Percentiles rank a stretch among this genome's conserved stretches.
These are phyloP conservation scores for Pteruthius melanotis DNA, from an alignment of 2,113 vertebrate species.

Conservation along the genomic window DNA sequence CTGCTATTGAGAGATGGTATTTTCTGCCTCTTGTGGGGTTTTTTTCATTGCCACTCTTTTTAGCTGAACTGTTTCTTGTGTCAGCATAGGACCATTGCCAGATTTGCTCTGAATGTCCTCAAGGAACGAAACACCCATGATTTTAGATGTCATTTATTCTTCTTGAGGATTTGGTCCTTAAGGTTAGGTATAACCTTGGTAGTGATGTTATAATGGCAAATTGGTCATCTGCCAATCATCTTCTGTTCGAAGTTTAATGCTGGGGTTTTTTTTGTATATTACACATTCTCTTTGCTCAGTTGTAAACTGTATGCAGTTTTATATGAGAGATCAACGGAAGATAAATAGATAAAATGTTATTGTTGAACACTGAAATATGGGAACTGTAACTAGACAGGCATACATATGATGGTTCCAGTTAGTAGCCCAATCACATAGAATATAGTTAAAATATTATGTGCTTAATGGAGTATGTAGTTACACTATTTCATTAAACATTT, in stretches of 20 bases:
- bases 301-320: background rate
- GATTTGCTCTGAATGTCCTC: background rate
- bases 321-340: background rate
- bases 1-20: background rate
- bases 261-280: background rate
- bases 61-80: background rate
- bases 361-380: background rate
- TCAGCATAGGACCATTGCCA: background rate
- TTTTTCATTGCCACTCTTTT: background rate
- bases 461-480: background rate
- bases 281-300: background rate
- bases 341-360: background rate
- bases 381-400: background rate
- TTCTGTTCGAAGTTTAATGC: background rate
- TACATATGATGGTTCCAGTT: background rate
- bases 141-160: background rate
- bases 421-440: background rate
- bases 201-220: background rate
- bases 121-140: background rate
- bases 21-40: background rate
- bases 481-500: background rate
- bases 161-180: background rate
- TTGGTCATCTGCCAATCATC: background rate
- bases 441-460: background rate
- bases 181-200: background rate